These are phyloP conservation scores for Diachasmimorpha longicaudata DNA, from an alignment of 1,140 invertebrate species.

Conservation along the genomic window DNA sequence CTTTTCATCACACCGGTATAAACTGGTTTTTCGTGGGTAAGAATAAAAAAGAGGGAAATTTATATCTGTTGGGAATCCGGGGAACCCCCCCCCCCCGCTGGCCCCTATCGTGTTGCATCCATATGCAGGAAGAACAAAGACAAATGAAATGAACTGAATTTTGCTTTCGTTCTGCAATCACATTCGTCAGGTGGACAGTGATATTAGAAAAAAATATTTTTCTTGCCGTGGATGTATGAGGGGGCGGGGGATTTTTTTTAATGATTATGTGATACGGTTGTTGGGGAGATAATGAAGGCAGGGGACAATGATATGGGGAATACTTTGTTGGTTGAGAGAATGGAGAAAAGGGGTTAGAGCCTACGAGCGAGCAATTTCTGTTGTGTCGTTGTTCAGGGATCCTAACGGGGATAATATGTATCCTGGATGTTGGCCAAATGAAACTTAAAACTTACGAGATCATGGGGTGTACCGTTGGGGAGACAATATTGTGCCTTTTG, in stretches of 20 bases:
- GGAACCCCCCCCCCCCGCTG: too few relatives aligned
- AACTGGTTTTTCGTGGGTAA: neutral
- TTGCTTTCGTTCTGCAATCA: too few relatives aligned
- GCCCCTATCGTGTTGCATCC: neutral
- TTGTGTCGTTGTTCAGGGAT: neutral
- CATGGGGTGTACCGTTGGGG: neutral
- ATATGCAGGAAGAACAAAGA: neutral
- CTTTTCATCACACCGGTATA: neutral
- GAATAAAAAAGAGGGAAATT: neutral
- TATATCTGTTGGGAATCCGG: neutral
- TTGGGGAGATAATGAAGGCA: neutral
- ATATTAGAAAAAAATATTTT: too few relatives aligned
- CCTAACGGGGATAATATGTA: neutral
- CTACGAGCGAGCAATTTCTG: neutral
- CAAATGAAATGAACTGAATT: neutral
- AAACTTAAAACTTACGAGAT: constrained; percentile 14
- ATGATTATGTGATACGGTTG: neutral
- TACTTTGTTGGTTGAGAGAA: neutral
- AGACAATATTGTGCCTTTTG: constrained; percentile 6
- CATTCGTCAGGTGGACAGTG: too few relatives aligned
- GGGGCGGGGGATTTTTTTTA: neutral
- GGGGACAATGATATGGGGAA: neutral
- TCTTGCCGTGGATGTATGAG: neutral
- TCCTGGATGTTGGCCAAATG: constrained; percentile 17
- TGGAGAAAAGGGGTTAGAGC: neutral